Evolutionary conservation across 1,140 invertebrate genomes (phyloP).

Genomic region (Trichogramma pretiosum): DNA sequence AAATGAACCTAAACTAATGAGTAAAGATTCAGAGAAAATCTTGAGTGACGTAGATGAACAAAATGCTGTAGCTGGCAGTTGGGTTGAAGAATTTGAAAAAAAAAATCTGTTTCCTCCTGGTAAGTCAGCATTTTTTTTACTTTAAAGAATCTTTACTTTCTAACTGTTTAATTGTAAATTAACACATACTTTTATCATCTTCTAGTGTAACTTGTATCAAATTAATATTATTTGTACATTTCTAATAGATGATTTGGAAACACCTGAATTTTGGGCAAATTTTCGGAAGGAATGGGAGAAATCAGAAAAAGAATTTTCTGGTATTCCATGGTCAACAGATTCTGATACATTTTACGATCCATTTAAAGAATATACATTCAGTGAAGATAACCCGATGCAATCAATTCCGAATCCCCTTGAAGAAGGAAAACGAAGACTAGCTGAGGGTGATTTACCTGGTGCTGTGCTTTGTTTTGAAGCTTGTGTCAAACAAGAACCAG

Average conservation of each 20-base stretch:
- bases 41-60: conserved; percentile 31
- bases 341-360: conserved; percentile 55
- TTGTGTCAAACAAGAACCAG: conserved; percentile 76
- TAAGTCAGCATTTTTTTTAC: conserved; percentile 17
- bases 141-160: no score
- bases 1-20: conserved; percentile 17
- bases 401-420: conserved; percentile 74
- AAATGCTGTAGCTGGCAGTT: conserved; percentile 27
- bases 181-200: no score
- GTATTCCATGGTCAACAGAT: conserved; percentile 61
- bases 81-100: conserved; percentile 36
- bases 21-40: conserved; percentile 26
- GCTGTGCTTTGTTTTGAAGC: conserved; percentile 96
- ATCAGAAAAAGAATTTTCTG: conserved; percentile 37
- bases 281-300: conserved; percentile 72
- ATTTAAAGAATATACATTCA: conserved; percentile 74
- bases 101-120: conserved; percentile 26
- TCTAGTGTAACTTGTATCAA: no score
- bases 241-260: no score
- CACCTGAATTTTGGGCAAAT: conserved; percentile 72
- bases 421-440: conserved; percentile 74
- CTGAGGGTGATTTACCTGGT: conserved; percentile 83
- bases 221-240: no score
- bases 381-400: conserved; percentile 77
- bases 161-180: neutral